A percentile compares a stretch with the other conserved stretches of the same genome.
Evolutionary conservation across 1,140 invertebrate genomes (phyloP).

Genomic region (Brachionus koreanus): DNA sequence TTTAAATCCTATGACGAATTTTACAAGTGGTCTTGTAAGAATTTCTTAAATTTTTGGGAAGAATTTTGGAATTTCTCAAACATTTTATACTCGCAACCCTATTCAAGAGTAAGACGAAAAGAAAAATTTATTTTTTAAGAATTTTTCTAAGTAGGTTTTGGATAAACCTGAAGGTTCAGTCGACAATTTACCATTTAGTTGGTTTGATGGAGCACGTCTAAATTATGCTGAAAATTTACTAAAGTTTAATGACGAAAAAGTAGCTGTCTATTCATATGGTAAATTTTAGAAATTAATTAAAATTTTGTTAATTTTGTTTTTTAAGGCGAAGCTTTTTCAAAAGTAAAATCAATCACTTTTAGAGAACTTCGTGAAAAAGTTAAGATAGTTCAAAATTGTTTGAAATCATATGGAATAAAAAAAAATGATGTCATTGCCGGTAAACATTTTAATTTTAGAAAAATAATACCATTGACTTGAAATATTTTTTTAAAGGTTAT

Average conservation of each 20-base stretch:
- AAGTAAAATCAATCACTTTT: conserved; percentile 54
- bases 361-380: conserved; percentile 56
- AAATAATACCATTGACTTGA: background rate
- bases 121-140: background rate
- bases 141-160: conserved; percentile 44
- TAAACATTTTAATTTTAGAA: conserved; percentile 44
- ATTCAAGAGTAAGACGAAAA: conserved; percentile 51
- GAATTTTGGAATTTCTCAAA: conserved; percentile 57
- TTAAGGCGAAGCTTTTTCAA: conserved; percentile 54
- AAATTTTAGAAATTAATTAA: conserved; percentile 41
- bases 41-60: conserved; percentile 60
- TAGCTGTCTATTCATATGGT: conserved; percentile 60
- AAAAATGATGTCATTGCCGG: conserved; percentile 61
- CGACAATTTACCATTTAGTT: conserved; percentile 57
- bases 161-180: conserved; percentile 33
- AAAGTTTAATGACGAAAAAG: conserved; percentile 51
- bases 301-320: background rate
- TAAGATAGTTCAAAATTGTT: conserved; percentile 54
- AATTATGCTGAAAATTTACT: conserved; percentile 62
- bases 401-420: conserved; percentile 55
- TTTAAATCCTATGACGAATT: conserved; percentile 55
- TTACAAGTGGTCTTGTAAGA: conserved; percentile 60
- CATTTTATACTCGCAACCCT: conserved; percentile 54
- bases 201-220: conserved; percentile 58
- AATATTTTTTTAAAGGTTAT: conserved; percentile 54